Evolutionary conservation across 2,888 invertebrate genomes (phyloP), one percentile per base, ranked within the genome.

Genomic region (Carpatolechia fugitivella): DNA sequence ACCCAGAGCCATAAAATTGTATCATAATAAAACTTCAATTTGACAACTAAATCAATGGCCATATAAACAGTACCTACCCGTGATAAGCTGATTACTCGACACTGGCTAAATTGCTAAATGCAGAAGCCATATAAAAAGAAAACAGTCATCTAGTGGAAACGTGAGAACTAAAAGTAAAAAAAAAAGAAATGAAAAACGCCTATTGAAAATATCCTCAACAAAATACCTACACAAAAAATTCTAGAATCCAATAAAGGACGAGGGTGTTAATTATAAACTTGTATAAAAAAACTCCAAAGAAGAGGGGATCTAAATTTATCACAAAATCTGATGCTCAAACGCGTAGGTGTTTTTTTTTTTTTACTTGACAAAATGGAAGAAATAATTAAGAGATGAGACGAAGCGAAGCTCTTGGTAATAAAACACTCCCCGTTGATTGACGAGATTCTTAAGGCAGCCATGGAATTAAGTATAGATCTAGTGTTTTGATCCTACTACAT

Each of bases 301-400:
- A 65, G 70, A 77, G 80, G 82, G 80, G 74, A 68, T 72, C 81
- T 88, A 89, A 82, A 82, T 86, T 83, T 88, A 87, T 76, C 75
- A 70, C 79, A 79, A 81, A 87, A 85, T 83, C 82, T 80, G 85
- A 87, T 70, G 82, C 85, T 77, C 74, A 72, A 78, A 74, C 75
- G 76, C 73, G 76, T 69, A 60, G 64, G 65, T 61, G 63, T 64
- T 75, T 80, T 81, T 81, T 84, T 63, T 75, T 80, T 81, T 84
- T 82, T 80, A 72, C 68, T 71, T 69, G 66, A 75, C 74, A 74
- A 76, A 85, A 84, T 74, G 75, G 78, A 80, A 79, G 74, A 82
- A 85, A 87, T 88, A 88, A 88, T 88, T 87, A 87, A 82, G 80
- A 78, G 72, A 75, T 65, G 83, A 85, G 80, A 68, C 79, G 85